A percentile compares a stretch with the other conserved stretches of the same genome.
phyloP scores from a whole-genome alignment of 2,113 vertebrate species.

The Boleophthalmus pectinirostris region DNA sequence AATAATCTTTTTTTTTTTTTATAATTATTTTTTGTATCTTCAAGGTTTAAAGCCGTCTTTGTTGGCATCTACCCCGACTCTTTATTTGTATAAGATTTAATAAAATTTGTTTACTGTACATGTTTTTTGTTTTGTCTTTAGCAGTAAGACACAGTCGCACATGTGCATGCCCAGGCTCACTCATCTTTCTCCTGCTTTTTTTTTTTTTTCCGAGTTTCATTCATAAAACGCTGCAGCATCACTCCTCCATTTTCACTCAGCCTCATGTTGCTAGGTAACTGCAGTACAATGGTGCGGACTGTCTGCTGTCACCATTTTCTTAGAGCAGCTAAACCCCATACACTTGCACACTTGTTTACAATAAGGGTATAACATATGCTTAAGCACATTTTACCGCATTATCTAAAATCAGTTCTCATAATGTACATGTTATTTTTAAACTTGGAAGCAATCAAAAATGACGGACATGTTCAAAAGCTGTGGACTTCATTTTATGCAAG shows the following conservation, averaged over 20 bases:
- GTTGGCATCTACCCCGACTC: conserved; percentile 47
- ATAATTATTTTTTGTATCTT: conserved; percentile 32
- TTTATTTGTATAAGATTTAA: conserved; percentile 42
- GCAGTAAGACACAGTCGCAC: conserved; percentile 12
- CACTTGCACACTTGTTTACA: conserved; percentile 32
- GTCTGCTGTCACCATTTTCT: conserved; percentile 57
- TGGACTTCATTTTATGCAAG: too few relatives aligned
- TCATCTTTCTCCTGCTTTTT: conserved; percentile 16
- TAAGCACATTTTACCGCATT: too few relatives aligned
- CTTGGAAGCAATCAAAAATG: not conserved
- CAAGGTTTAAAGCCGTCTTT: conserved; percentile 10
- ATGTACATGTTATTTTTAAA: not conserved
- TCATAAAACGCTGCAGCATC: conserved; percentile 75
- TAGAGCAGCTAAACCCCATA: conserved; percentile 35
- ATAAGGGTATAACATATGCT: not conserved
- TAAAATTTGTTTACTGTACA: conserved; percentile 44
- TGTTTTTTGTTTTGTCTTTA: not conserved
- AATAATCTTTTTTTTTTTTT: conserved; percentile 43
- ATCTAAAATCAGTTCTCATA: too few relatives aligned
- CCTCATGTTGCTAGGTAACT: conserved; percentile 70
- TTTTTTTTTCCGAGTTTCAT: conserved; percentile 61
- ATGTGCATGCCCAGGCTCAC: conserved; percentile 3
- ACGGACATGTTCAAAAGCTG: too few relatives aligned
- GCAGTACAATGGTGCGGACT: conserved; percentile 35
- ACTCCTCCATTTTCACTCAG: conserved; percentile 64